These are phyloP conservation scores for Noctua fimbriata DNA, from an alignment of 2,888 invertebrate species.

Conservation along the genomic window DNA sequence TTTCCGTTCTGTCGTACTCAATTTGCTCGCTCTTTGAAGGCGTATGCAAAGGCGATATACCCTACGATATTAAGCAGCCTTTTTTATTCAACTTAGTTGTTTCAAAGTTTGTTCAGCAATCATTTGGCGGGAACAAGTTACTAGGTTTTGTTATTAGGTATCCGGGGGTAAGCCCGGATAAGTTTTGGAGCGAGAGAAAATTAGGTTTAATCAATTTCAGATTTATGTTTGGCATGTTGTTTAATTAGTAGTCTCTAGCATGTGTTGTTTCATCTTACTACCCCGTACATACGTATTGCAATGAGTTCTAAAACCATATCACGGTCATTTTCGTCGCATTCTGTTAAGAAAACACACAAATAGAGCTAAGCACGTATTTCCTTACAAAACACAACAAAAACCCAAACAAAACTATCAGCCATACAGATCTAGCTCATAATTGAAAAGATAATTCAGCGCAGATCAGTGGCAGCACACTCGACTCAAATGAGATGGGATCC, in stretches of 20 bases:
- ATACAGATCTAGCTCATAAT: constrained; percentile 45
- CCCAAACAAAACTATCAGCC: constrained; percentile 43
- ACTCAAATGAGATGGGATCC: constrained; percentile 54
- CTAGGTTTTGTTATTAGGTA: constrained; percentile 33
- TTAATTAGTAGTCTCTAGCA: not conserved
- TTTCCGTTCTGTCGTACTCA: constrained; percentile 83
- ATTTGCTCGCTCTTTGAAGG: constrained; percentile 76
- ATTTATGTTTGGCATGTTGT: constrained; percentile 1
- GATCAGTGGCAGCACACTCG: constrained; percentile 52
- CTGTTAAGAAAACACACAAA: not conserved
- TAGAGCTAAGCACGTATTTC: not conserved
- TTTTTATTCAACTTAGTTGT: constrained; percentile 62
- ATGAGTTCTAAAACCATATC: not conserved
- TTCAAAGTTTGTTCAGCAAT: constrained; percentile 53
- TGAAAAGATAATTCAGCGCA: constrained; percentile 58
- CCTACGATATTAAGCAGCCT: constrained; percentile 67
- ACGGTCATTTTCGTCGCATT: not conserved
- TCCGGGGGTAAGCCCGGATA: not conserved
- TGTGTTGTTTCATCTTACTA: not conserved
- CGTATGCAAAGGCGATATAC: constrained; percentile 72
- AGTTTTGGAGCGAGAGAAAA: constrained; percentile 13
- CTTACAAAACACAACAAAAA: constrained; percentile 25
- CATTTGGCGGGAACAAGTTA: constrained; percentile 45
- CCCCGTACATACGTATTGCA: not conserved
- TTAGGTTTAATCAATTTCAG: constrained; percentile 5